phyloP scores from a whole-genome alignment of 2,113 vertebrate species.

The Sakesphorus luctuosus region DNA sequence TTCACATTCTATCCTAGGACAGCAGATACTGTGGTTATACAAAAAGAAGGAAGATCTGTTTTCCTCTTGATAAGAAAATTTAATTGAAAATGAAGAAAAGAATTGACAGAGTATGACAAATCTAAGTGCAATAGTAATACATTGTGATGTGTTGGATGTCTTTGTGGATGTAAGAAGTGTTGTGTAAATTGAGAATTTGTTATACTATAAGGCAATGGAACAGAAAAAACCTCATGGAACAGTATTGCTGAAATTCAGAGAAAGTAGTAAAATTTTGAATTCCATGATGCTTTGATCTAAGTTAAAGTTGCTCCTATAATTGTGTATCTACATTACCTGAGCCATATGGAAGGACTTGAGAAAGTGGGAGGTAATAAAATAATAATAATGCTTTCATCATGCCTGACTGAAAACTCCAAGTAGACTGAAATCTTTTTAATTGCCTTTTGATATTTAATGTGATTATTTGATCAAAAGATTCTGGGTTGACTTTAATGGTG shows the following conservation, averaged over 20 bases:
- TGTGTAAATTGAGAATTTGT: background rate
- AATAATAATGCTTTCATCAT: conserved; percentile 59
- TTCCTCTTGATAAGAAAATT: background rate
- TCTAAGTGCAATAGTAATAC: background rate
- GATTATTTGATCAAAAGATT: conserved; percentile 62
- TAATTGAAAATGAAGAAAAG: background rate
- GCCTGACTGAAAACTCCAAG: background rate
- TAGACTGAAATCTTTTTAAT: conserved; percentile 24
- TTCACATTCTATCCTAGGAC: background rate
- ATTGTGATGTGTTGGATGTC: background rate
- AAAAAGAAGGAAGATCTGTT: background rate
- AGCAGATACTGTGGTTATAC: too few relatives aligned
- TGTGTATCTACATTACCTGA: background rate
- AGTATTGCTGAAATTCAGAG: conserved; percentile 1
- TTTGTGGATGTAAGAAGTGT: background rate
- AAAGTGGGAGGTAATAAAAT: conserved; percentile 31
- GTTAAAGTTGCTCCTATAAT: conserved; percentile 23
- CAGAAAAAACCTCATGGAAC: background rate
- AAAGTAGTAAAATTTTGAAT: background rate
- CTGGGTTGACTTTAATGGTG: background rate
- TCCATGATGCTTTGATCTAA: conserved; percentile 40
- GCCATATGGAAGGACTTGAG: background rate
- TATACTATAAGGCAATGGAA: background rate
- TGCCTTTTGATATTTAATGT: conserved; percentile 61
- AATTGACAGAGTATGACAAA: background rate